Percentiles rank a stretch among this genome's conserved stretches.
Conservation (phyloP, 2,888 invertebrate genomes). For the Gerosis bhagava region DNA sequence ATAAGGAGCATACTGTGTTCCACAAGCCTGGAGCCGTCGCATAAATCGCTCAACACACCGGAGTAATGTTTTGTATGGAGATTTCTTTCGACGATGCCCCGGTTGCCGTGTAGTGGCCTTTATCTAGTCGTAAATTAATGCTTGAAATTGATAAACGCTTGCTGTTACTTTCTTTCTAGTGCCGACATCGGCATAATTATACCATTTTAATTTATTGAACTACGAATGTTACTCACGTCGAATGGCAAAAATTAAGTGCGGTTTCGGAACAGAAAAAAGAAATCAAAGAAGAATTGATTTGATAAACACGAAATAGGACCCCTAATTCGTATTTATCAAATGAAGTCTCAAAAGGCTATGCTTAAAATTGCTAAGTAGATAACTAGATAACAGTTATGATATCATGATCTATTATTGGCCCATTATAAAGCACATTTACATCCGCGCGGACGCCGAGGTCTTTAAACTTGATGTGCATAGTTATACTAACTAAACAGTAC, state of each 20-base stretch:
- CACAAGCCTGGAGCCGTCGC: slow-evolving; percentile 62
- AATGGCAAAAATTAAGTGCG: slow-evolving; percentile 10
- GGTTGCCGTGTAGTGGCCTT: slow-evolving; percentile 68
- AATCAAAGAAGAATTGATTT: too few species aligned
- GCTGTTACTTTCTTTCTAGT: slow-evolving; percentile 37
- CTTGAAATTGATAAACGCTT: slow-evolving; percentile 67
- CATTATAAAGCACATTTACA: slow-evolving; percentile 55
- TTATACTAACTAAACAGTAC: slow-evolving; percentile 46
- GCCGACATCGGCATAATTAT: slow-evolving; percentile 38
- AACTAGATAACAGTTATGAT: slow-evolving; percentile 57
- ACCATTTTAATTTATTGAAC: slow-evolving; percentile 34
- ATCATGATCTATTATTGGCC: slow-evolving; percentile 70
- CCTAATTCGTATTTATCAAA: slow-evolving; percentile 10
- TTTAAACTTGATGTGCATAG: slow-evolving; percentile 50
- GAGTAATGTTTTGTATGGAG: slow-evolving; percentile 82
- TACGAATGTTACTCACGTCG: slow-evolving; percentile 17
- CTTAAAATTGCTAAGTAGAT: slow-evolving; percentile 47
- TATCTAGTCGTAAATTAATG: slow-evolving; percentile 78
- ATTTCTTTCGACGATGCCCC: slow-evolving; percentile 76
- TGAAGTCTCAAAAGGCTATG: slow-evolving; percentile 43
- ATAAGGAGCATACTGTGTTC: slow-evolving; percentile 66
- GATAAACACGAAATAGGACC: too few species aligned
- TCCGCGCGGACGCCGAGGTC: slow-evolving; percentile 57
- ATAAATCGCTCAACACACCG: slow-evolving; percentile 77
- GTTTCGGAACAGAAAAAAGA: slow-evolving; percentile 4